Percentiles rank a stretch among this genome's conserved stretches.
These are phyloP conservation scores for Xenopus borealis DNA, from an alignment of 2,113 vertebrate genomes.

Conservation along the genomic window DNA sequence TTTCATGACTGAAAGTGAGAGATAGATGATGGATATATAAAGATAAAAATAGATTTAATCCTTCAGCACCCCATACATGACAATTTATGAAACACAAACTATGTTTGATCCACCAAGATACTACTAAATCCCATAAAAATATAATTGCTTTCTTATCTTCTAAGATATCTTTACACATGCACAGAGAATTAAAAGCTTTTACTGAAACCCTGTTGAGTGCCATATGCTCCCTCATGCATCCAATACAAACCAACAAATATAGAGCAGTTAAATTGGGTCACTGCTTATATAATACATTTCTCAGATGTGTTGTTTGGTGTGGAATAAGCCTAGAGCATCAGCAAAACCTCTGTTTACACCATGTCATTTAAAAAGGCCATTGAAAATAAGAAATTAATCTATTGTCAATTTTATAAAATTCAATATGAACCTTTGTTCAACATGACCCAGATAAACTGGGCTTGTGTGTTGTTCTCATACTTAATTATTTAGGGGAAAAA, in stretches of 20 bases:
- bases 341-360: too few species aligned
- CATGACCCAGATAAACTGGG: too few species aligned
- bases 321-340: background rate
- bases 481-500: too few species aligned
- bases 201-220: slow-evolving; percentile 47
- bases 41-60: too few species aligned
- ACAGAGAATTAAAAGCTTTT: slow-evolving; percentile 47
- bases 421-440: too few species aligned
- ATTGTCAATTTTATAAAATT: too few species aligned
- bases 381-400: too few species aligned
- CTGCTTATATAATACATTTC: slow-evolving; percentile 51
- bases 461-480: too few species aligned
- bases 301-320: background rate
- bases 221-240: slow-evolving; percentile 52
- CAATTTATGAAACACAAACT: background rate
- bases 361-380: too few species aligned
- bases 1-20: too few species aligned
- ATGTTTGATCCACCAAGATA: background rate
- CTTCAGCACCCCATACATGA: too few species aligned
- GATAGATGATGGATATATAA: too few species aligned
- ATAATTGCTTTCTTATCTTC: slow-evolving; percentile 37
- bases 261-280: slow-evolving; percentile 52
- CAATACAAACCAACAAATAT: slow-evolving; percentile 49
- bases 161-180: slow-evolving; percentile 49
- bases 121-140: slow-evolving; percentile 30